A percentile compares a stretch with the other conserved stretches of the same genome.
Evolutionary conservation across 2,888 invertebrate species (phyloP).

Genomic region (Ganaspis brasiliensis): DNA sequence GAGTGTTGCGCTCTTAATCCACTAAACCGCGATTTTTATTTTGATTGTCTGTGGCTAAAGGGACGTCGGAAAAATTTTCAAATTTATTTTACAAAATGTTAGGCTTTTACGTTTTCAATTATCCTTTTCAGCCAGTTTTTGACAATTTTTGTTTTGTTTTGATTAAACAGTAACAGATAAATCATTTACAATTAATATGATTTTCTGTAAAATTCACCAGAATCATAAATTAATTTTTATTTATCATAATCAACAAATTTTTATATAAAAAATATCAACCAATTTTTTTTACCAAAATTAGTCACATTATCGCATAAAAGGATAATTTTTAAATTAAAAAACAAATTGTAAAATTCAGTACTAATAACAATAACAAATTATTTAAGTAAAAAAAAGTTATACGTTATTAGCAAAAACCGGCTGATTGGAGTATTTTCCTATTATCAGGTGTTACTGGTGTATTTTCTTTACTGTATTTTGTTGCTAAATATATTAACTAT

Average conservation of each 20-base stretch:
- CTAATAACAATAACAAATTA: neutral
- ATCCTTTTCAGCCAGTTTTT: slow-evolving; percentile 34
- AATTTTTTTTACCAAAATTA: too few relatives aligned
- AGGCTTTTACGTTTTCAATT: slow-evolving; percentile 43
- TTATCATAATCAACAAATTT: too few relatives aligned
- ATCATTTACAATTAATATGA: neutral
- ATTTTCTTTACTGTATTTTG: slow-evolving; percentile 59
- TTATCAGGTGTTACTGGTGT: slow-evolving; percentile 77
- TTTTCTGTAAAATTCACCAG: too few relatives aligned
- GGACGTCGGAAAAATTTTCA: slow-evolving; percentile 28
- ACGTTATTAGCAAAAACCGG: slow-evolving; percentile 51
- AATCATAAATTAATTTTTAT: too few relatives aligned
- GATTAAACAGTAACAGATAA: neutral
- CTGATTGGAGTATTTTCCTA: slow-evolving; percentile 75
- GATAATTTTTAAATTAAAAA: neutral
- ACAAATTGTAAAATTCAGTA: too few relatives aligned
- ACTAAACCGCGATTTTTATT: slow-evolving; percentile 56
- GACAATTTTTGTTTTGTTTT: neutral
- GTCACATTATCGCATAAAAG: too few relatives aligned
- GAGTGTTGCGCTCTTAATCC: slow-evolving; percentile 23
- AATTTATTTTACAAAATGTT: slow-evolving; percentile 44
- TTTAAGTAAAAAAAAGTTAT: slow-evolving; percentile 7
- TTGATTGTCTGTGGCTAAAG: slow-evolving; percentile 78
- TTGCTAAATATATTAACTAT: slow-evolving; percentile 51
- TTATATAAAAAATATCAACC: too few relatives aligned